A percentile compares a stretch with the other conserved stretches of the same genome.
phyloP scores from a whole-genome alignment of 2,888 invertebrate genomes.

The Strigamia crassipes region DNA sequence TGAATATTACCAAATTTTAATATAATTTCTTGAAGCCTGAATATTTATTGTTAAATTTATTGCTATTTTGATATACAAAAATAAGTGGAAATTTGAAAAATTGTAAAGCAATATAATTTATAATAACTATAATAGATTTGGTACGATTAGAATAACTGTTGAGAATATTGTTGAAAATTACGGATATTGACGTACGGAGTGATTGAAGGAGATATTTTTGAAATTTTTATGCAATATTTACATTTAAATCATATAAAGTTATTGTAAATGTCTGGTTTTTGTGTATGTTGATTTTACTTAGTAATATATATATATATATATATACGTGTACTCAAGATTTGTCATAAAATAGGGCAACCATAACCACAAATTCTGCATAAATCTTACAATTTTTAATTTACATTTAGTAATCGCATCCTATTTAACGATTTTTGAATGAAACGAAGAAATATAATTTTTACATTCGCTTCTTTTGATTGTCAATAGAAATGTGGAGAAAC shows the following conservation, averaged over 20 bases:
- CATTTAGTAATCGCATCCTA: no score
- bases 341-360: background rate
- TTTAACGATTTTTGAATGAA: no score
- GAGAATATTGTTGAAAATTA: background rate
- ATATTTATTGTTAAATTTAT: conserved; percentile 17
- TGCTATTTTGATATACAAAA: conserved; percentile 14
- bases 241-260: background rate
- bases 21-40: background rate
- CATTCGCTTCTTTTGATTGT: background rate
- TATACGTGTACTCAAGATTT: background rate
- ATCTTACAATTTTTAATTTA: no score
- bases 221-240: conserved; percentile 5
- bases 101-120: background rate
- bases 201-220: background rate
- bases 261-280: background rate
- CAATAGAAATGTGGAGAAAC: background rate
- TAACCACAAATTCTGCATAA: background rate
- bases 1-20: conserved; percentile 1
- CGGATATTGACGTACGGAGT: background rate
- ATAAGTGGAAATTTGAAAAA: background rate
- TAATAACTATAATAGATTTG: background rate
- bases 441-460: no score
- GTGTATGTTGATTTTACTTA: background rate
- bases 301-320: background rate
- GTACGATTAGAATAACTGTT: background rate